Base-by-base conservation (phyloP, 2,888 invertebrate genomes). In the Drosophila nr. perissopoda region DNA sequence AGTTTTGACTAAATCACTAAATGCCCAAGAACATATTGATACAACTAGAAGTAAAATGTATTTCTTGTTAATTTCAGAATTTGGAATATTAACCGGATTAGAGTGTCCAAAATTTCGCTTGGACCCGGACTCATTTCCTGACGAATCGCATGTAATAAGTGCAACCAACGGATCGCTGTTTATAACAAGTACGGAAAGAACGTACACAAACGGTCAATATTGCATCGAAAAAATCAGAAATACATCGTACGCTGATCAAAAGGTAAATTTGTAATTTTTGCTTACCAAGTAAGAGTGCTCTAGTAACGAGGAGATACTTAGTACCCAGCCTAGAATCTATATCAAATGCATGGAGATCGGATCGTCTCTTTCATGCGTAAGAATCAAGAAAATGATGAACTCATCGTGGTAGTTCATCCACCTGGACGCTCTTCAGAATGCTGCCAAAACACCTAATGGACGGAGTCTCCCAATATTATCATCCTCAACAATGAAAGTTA, bases 81-180 rank as follows among this genome's bases (percentile, higher is more conserved):
- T 88, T 64, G 93, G 93, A 16, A 77, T 93, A 18, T 68, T 92
- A 33, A 88, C 87, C 38, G 88, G 91, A 13, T 71, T 91, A 54
- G 85, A 91, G 38, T 93, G 93, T 56, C 82, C 76, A 25, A 93
- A 92, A 75, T 93, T 87, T 78, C 88, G 82, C 8, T 73, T 93
- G 69, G 87, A 89, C 69, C 92, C 92, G 1, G 90, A 90, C 33
- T 72, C 80, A 2, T 88, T 82, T 57, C 59, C 82, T 2, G 90
- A 91, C 34, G 92, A 93, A 21, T 76, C 80, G 1, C 92, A 93
- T 54, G 89, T 74, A 16, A 91, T 92, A 4, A 92, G 88, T 56
- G 72, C 89, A 27, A 79, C 76, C 0, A 91, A 93, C 70, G 92
- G 93, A 18, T 91, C 91, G 0, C 77, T 93, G 1, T 82, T 83